Evolutionary conservation across 2,888 invertebrate species (phyloP), one percentile per base, ranked within the genome.

Genomic region (Drosophila pegasa): DNA sequence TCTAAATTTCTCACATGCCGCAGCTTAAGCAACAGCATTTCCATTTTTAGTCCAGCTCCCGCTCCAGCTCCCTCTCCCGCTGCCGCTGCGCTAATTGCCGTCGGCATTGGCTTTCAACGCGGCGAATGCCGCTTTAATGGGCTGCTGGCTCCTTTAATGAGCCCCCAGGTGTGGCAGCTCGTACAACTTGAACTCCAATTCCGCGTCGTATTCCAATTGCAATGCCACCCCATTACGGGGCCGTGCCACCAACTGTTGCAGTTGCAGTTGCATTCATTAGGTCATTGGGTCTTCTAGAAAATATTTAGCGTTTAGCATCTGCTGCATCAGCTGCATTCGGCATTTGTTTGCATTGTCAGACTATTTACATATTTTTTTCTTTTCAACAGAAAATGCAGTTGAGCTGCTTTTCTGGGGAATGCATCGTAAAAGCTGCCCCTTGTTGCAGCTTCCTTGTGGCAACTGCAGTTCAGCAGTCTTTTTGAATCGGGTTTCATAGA

Each of bases 61-160:
- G 2, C 29, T 25, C 29, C 2, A 43, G 10, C 1, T 22, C 29
- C 10, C 35, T 3, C 31, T 16, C 20, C 3, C 22, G 4, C 52
- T 6, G 18, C 29, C 54, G 4, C 22, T 31, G 29, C 22, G 60
- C 74, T 83, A 86, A 83, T 83, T 88, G 84, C 77, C 62, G 60
- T 52, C 57, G 74, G 70, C 40, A 40, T 65, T 60, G 73, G 70
- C 71, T 86, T 87, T 82, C 83, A 86, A 82, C 88, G 66, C 76
- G 57, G 65, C 63, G 57, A 76, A 67, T 80, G 83, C 75, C 75
- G 84, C 64, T 71, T 87, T 88, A 88, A 83, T 88, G 52, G 88
- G 60, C 74, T 63, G 50, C 60, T 61, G 50, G 62, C 75, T 78
- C 82, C 73, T 65, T 58, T 63, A 73, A 80, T 76, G 69, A 69